Evolutionary conservation across 2,797 vertebrate genomes (phyloP).

Genomic region (Girardinus metallicus): DNA sequence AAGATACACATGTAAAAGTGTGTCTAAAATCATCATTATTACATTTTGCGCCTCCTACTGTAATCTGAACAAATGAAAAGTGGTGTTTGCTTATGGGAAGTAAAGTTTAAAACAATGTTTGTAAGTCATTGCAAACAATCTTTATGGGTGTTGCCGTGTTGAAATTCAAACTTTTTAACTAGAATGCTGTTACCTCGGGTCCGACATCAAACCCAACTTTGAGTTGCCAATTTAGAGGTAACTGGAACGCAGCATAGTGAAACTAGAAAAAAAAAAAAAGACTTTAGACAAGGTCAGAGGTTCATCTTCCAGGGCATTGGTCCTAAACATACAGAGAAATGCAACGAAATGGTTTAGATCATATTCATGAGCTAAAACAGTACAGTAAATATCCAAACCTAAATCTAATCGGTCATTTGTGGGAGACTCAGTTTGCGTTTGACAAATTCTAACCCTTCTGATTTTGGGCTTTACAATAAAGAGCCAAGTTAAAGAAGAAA

Average conservation of each 20-base stretch:
- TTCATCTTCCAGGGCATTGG: neutral
- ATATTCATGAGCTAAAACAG: neutral
- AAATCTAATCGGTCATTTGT: neutral
- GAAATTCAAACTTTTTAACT: too few species aligned
- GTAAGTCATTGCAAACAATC: too few species aligned
- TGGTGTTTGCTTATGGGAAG: too few species aligned
- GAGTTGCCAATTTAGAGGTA: too few species aligned
- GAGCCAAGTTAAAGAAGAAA: neutral
- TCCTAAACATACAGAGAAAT: neutral
- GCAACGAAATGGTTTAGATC: neutral
- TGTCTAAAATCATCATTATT: too few species aligned
- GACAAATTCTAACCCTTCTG: neutral
- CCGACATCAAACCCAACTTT: too few species aligned
- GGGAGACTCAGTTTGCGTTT: neutral
- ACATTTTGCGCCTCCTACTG: too few species aligned
- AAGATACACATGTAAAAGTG: too few species aligned
- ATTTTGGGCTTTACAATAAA: neutral
- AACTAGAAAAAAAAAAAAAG: neutral
- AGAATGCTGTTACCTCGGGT: too few species aligned
- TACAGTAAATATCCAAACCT: neutral
- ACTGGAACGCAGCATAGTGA: neutral
- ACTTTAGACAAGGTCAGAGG: neutral
- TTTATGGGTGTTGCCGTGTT: too few species aligned
- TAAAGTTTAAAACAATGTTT: too few species aligned
- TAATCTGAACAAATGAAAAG: too few species aligned